These are phyloP conservation scores for Mythimna lalbum DNA, from an alignment of 2,888 invertebrate genomes.

Conservation along the genomic window DNA sequence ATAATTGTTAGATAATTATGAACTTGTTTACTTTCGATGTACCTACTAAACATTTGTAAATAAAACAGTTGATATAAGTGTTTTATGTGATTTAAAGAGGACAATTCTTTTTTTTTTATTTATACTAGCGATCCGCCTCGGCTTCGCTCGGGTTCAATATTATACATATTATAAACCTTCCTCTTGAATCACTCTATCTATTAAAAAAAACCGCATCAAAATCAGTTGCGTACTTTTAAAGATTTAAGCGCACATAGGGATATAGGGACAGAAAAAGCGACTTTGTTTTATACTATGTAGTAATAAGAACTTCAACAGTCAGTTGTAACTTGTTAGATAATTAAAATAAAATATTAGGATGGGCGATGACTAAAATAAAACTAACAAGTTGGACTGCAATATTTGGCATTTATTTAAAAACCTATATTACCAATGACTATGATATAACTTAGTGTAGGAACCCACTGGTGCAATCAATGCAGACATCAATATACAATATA, in stretches of 20 bases:
- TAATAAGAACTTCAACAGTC: no score
- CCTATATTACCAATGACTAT: slow-evolving; percentile 17
- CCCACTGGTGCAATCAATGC: background rate
- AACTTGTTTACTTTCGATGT: background rate
- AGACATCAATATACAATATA: background rate
- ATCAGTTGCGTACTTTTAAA: no score
- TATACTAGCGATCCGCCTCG: no score
- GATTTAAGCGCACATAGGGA: no score
- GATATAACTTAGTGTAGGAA: slow-evolving; percentile 30
- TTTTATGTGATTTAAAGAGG: background rate
- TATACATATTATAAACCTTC: no score
- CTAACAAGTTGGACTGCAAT: slow-evolving; percentile 33
- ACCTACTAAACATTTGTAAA: slow-evolving; percentile 17
- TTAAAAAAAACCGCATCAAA: no score
- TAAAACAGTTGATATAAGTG: slow-evolving; percentile 13
- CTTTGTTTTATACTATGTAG: no score
- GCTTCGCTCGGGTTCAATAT: no score
- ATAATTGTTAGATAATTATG: background rate
- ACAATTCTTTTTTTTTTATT: background rate
- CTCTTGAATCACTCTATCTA: no score
- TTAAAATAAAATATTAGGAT: background rate
- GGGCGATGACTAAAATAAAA: slow-evolving; percentile 31
- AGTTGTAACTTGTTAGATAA: slow-evolving; percentile 1
- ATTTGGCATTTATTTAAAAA: slow-evolving; percentile 54
- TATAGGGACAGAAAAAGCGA: no score